Base-by-base conservation (phyloP, 1,140 invertebrate genomes). In the Hycleus phaleratus region DNA sequence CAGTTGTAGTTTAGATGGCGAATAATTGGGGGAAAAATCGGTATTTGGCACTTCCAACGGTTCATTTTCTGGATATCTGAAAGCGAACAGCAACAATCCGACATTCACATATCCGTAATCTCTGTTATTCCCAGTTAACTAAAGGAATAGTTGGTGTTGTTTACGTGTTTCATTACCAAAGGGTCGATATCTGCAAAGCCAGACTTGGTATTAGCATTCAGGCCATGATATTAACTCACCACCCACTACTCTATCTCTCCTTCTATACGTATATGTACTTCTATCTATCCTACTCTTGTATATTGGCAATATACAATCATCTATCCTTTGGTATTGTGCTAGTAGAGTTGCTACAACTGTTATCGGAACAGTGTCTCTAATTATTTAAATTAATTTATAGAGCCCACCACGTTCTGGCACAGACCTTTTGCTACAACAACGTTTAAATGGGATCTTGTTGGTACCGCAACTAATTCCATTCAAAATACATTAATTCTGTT, bases 381-480 rank as follows among this genome's bases (percentile, higher is more conserved):
- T 59, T 59, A 59, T 59, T 59, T 59, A 59, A 59, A 59, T 59
- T 59, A 59, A 59, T 59, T 59, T 59, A 55, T 59, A 49, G 46
- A 47, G 39, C 49, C 26, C 38, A 46, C 32, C 51, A 53, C 44
- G 44, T 42, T 44, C 24, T 32, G 26, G 42, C 51, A 53, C 44
- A 53, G 38, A 44, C 51, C 25, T 32, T 32, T 32, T 5, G 4
- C 4, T 32, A 32, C 4, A 32, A 7, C 4, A 4, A 32, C 32
- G 7, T 32, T 32, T 32, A 32, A 32, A 32, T 32, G 39, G 24
- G 43, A 46, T 38, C 42, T 46, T 45, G 32, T 32, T 32, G 32
- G 51, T 53, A 53, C 42, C 51, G 42, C 38, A 53, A 18, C 51
- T 53, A 53, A 53, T 53, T 53, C 32, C 32, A 32, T 32, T 32